These are phyloP conservation scores for Diploptera punctata DNA, from an alignment of 2,888 invertebrate genomes.

Conservation along the genomic window DNA sequence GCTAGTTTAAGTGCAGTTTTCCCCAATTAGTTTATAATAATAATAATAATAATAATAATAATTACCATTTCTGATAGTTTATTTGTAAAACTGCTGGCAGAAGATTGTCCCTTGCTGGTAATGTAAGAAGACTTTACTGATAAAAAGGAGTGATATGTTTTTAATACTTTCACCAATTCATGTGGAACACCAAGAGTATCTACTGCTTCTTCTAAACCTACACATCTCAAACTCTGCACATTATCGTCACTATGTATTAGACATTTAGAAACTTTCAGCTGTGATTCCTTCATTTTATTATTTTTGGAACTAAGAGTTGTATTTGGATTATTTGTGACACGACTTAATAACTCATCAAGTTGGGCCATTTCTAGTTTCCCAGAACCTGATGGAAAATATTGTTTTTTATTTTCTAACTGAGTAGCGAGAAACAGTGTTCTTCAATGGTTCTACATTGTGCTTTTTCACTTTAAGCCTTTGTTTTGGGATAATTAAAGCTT, in stretches of 20 bases:
- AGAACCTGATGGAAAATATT: background rate
- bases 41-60: too few relatives aligned
- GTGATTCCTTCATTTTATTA: background rate
- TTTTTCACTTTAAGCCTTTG: too few relatives aligned
- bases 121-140: background rate
- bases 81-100: constrained; percentile 4
- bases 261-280: background rate
- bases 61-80: background rate
- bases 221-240: background rate
- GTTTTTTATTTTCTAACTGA: too few relatives aligned
- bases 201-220: constrained; percentile 7
- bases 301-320: background rate
- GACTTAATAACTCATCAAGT: background rate
- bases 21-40: too few relatives aligned
- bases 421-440: too few relatives aligned
- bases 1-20: too few relatives aligned
- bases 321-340: background rate
- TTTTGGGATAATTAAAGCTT: too few relatives aligned
- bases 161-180: background rate
- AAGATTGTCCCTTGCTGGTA: background rate
- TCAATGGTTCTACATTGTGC: too few relatives aligned
- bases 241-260: background rate
- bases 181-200: constrained; percentile 4
- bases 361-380: background rate
- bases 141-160: constrained; percentile 8